These are phyloP conservation scores for Rhodeus uyekii DNA, from an alignment of 2,797 vertebrate genomes.

Conservation along the genomic window DNA sequence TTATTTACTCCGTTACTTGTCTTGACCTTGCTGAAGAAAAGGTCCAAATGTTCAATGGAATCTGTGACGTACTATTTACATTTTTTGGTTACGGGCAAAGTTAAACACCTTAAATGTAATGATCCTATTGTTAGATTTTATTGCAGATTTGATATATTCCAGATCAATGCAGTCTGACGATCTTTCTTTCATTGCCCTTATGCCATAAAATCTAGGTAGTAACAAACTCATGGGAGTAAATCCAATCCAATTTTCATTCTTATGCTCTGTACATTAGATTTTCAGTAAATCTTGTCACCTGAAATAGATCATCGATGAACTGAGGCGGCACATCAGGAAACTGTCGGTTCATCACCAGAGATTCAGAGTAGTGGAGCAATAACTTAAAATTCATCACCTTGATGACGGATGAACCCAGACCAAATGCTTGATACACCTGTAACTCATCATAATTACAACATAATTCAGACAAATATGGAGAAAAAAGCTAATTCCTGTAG, in stretches of 20 bases:
- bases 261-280: neutral
- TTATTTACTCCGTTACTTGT: neutral
- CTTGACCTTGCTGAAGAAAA: neutral
- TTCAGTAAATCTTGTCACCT: conserved; percentile 46
- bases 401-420: conserved; percentile 72
- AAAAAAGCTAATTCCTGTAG: too few relatives aligned
- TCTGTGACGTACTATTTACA: neutral
- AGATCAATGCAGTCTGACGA: neutral
- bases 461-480: neutral
- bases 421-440: conserved; percentile 73
- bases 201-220: neutral
- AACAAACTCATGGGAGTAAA: neutral
- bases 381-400: conserved; percentile 72
- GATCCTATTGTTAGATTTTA: neutral
- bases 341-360: conserved; percentile 44
- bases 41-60: neutral
- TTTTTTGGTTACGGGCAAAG: neutral
- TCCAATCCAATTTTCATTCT: neutral
- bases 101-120: neutral
- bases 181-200: neutral
- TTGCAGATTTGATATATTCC: neutral
- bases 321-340: conserved; percentile 66
- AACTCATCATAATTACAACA: neutral
- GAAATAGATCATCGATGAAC: conserved; percentile 72
- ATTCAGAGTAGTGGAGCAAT: conserved; percentile 68